A percentile compares a stretch with the other conserved stretches of the same genome.
Evolutionary conservation across 2,113 vertebrate species (phyloP).

Genomic region (Nannospalax galili): DNA sequence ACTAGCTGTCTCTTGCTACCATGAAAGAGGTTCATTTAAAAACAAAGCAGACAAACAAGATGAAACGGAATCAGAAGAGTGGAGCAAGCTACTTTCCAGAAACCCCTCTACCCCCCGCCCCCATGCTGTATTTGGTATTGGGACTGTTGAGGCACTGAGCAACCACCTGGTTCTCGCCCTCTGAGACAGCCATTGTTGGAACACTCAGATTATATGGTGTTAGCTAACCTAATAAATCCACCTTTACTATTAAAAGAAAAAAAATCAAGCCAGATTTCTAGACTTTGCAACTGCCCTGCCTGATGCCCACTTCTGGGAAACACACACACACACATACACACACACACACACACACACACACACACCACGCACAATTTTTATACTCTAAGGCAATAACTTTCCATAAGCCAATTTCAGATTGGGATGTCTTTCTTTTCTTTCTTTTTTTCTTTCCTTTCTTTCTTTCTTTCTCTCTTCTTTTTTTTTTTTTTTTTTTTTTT

Average conservation of each 20-base stretch:
- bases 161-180: background rate
- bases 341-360: background rate
- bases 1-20: background rate
- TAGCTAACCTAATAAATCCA: background rate
- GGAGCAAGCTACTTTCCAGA: background rate
- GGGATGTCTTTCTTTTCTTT: no score
- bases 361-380: background rate
- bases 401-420: background rate
- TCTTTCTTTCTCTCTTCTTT: no score
- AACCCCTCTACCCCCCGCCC: no score
- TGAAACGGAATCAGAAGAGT: background rate
- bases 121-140: no score
- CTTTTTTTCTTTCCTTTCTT: no score
- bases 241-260: background rate
- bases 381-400: background rate
- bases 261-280: background rate
- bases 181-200: background rate
- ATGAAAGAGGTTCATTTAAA: background rate
- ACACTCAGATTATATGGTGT: background rate
- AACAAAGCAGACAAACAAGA: background rate
- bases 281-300: background rate
- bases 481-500: no score
- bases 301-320: background rate
- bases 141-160: background rate
- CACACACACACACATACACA: background rate